These are phyloP conservation scores for Channa argus DNA, from an alignment of 2,113 vertebrate species.

Conservation along the genomic window DNA sequence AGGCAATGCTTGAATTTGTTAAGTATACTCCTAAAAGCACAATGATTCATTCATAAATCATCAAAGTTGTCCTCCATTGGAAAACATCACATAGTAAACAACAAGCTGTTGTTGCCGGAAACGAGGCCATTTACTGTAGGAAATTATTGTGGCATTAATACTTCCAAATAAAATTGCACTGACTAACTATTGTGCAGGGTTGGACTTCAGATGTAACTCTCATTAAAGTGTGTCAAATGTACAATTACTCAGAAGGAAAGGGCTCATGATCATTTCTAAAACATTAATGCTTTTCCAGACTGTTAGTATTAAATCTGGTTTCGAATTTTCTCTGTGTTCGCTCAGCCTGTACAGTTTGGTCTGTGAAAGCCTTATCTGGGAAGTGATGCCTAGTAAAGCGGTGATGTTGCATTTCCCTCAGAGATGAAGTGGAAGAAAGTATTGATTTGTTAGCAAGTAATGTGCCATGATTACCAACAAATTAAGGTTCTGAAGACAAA, in stretches of 20 bases:
- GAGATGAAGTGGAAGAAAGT: too few species aligned
- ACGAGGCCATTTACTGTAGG: constrained; percentile 9
- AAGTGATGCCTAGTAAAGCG: too few species aligned
- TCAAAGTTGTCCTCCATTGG: constrained; percentile 46
- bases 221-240: background rate
- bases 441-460: too few species aligned
- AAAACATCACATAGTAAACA: constrained; percentile 13
- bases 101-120: constrained; percentile 20
- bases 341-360: too few species aligned
- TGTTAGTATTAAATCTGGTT: background rate
- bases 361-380: too few species aligned
- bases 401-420: too few species aligned
- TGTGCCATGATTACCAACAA: too few species aligned
- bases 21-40: constrained; percentile 28
- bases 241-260: background rate
- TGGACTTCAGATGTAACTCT: background rate
- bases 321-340: background rate
- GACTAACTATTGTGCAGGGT: background rate
- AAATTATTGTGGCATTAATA: background rate
- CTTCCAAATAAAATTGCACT: background rate
- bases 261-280: background rate
- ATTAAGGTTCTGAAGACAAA: too few species aligned
- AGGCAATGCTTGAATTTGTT: constrained; percentile 47
- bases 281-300: background rate
- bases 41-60: constrained; percentile 55